A percentile compares a stretch with the other conserved stretches of the same genome.
Evolutionary conservation across 2,888 invertebrate species (phyloP).

Genomic region (Coenonympha arcania): DNA sequence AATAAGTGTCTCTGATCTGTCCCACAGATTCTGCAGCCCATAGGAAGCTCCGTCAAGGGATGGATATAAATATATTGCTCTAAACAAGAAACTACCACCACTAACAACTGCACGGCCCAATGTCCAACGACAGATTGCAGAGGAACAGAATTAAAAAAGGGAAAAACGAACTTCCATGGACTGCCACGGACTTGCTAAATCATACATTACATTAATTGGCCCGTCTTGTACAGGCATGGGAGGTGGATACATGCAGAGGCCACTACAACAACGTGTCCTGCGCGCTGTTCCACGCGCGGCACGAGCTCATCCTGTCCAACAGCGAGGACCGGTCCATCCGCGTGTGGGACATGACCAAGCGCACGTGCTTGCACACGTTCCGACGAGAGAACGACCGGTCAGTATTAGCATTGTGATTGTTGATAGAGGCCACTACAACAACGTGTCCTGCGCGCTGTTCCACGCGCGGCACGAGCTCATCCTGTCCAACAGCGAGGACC

Average conservation of each 20-base stretch:
- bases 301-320: conserved; percentile 96
- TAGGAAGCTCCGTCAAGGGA: too few species aligned
- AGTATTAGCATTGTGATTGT: conserved; percentile 7
- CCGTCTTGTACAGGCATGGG: conserved; percentile 84
- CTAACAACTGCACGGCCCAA: too few species aligned
- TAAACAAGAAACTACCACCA: too few species aligned
- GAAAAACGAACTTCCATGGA: neutral
- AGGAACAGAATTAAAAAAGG: too few species aligned
- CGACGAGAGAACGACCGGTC: conserved; percentile 91
- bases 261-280: conserved; percentile 99
- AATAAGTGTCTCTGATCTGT: too few species aligned
- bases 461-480: conserved; percentile 98
- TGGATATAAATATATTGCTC: too few species aligned
- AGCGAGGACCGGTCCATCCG: conserved; percentile 98
- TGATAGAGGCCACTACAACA: conserved; percentile 99
- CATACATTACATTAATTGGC: too few species aligned
- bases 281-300: conserved; percentile 96
- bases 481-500: conserved; percentile 97
- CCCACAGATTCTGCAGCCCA: too few species aligned
- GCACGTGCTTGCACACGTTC: conserved; percentile 92
- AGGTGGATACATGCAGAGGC: conserved; percentile 99
- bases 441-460: conserved; percentile 97
- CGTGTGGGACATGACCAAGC: conserved; percentile 98
- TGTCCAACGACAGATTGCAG: too few species aligned
- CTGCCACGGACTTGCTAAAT: too few species aligned